Base-by-base conservation (phyloP, 2,113 vertebrate species). In the Trogon surrucura region DNA sequence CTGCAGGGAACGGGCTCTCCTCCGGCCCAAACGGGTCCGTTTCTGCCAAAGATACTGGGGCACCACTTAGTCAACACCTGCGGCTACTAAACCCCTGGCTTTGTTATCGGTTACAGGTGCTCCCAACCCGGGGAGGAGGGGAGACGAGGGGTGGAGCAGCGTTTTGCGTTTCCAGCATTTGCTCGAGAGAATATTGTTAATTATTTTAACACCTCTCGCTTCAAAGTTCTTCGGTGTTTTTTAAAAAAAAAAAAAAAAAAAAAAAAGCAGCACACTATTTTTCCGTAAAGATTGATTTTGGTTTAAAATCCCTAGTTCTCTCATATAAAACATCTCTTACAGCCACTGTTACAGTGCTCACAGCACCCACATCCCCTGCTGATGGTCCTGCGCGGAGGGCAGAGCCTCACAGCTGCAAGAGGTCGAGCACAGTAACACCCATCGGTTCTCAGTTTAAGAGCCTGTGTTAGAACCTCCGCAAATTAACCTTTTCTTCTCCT, bases 71-170 rank as follows among this genome's bases (percentile, higher is more conserved):
- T 16, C 56, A 36, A 79, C 41, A 74, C 30, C 44, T 18, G 48
- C 29, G 16, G 26, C 53, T 60, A 1, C 10, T 11, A 2, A 16
- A 20, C 4, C 2, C 3, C 20, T 25, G 29, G 5, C 0, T 53
- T 61, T 26, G 12, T 53, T 44, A 30, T 0, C 23, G 13, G 14
- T n/a, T 32, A 18, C 14, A 29, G 3, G 30, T 19, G 44, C 9
- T 9, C 8, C 20, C 45, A 22, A 4, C 30, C 47, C 17, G 18
- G 10, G 2, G 13, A 29, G 30, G 11, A 12, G n/a, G 5, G 10
- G 27, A 54, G 29, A 10, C 18, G 20, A 13, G 9, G 17, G 26
- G 61, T 16, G 38, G 16, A 36, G 41, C 74, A 21, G 38, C 5
- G 60, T 56, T 69, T 34, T 57, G 12, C n/a, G 3, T 10, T 57